Base-by-base conservation (phyloP, 2,113 vertebrate species). In the Stomatorhinus ivindoensis region DNA sequence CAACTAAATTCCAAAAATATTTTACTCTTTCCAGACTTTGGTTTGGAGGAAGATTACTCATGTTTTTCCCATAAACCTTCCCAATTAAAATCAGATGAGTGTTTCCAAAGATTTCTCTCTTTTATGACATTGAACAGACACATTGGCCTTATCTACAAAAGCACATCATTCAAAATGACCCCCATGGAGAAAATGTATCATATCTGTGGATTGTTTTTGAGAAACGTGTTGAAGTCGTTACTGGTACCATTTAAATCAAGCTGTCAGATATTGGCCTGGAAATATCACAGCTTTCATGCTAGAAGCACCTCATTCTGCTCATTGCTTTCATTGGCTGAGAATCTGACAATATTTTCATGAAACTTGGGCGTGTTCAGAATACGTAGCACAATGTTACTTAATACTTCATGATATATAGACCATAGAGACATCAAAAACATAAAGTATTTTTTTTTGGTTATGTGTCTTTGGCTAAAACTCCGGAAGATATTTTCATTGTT, bases 71-170 rank as follows among this genome's bases (percentile, higher is more conserved):
- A 27, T 35, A 47, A 39, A n/a, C 21, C 42, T 39, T 5, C 47
- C 46, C 35, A 90, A 87, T 87, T 90, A 90, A 87, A 90, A 87
- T 39, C 61, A 87, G 65, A 90, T 90, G 85, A 27, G 21, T 13
- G 19, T 15, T 87, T 87, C 51, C 50, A 6, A 50, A 48, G 27
- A 27, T 53, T 53, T 87, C 11, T 35, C 13, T 48, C 10, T 80
- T 80, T 19, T 42, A 17, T 80, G 35, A 69, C 61, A 31, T 11
- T 69, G 10, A 69, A 69, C 61, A 69, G 61, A 69, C 10, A 31
- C n/a, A 69, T 27, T 69, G n/a, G 24, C 61, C 61, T 69, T 11
- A 31, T 69, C 61, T 31, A 69, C 61, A 31, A 69, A 31, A 69
- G 61, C 10, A 69, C n/a, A 11, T 69, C 13, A 69, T 69, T 31